Conservation (phyloP, 2,888 invertebrate species). For the Koerneria pararmatus region DNA sequence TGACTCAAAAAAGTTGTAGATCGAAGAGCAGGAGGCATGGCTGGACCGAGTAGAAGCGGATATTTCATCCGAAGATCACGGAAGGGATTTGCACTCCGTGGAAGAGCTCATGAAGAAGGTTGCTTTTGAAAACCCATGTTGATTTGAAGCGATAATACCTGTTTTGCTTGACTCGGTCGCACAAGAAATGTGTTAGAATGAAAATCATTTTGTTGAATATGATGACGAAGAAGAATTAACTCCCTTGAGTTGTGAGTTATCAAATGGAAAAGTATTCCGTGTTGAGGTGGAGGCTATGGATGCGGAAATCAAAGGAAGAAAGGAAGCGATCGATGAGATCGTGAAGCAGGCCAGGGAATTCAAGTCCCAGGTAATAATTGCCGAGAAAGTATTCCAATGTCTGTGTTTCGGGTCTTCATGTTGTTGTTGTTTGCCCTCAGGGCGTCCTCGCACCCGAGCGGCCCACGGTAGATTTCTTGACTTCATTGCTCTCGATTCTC, state of each 20-base stretch:
- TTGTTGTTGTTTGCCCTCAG: too few relatives aligned
- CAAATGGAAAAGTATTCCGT: too few relatives aligned
- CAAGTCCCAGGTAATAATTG: conserved; percentile 23
- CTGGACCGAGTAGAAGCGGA: conserved; percentile 76
- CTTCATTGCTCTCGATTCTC: too few relatives aligned
- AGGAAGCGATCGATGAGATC: conserved; percentile 44
- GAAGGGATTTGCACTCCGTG: conserved; percentile 82
- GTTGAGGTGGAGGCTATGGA: conserved; percentile 63
- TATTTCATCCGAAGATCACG: conserved; percentile 74
- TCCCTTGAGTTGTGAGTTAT: too few relatives aligned
- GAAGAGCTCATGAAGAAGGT: conserved; percentile 72
- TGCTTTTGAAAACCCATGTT: too few relatives aligned
- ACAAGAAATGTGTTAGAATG: neutral
- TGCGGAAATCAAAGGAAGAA: conserved; percentile 46
- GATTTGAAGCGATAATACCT: too few relatives aligned
- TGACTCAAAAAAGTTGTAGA: conserved; percentile 65
- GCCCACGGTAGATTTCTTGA: too few relatives aligned
- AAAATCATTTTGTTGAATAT: neutral
- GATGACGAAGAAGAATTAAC: too few relatives aligned
- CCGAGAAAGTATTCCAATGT: too few relatives aligned
- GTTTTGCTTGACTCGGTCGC: too few relatives aligned
- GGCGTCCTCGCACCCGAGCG: too few relatives aligned
- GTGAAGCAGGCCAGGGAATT: conserved; percentile 61
- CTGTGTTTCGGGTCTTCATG: too few relatives aligned
- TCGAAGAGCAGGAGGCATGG: conserved; percentile 87